phyloP scores from a whole-genome alignment of 2,797 vertebrate genomes.

The Ibycter americanus region DNA sequence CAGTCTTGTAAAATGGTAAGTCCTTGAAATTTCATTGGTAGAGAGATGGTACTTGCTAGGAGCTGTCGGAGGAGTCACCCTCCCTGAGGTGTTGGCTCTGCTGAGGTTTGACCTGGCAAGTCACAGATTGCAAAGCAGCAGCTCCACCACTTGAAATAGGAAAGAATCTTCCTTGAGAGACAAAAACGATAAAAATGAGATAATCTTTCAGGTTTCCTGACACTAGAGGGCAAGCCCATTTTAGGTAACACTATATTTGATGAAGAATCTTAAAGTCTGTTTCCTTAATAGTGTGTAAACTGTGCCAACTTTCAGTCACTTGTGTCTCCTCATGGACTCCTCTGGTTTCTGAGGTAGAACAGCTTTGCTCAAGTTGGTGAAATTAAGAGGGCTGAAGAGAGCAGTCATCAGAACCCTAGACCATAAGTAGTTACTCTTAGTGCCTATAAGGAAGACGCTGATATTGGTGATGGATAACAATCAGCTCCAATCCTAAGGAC shows the following conservation, averaged over 20 bases:
- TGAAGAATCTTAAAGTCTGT: neutral
- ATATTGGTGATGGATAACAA: neutral
- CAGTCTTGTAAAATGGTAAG: neutral
- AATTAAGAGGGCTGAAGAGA: neutral
- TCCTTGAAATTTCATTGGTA: neutral
- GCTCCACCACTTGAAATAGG: conserved; percentile 38
- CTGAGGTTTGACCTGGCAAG: neutral
- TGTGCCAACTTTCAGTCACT: neutral
- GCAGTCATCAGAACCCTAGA: neutral
- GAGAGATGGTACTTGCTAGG: neutral
- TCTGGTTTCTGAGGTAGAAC: neutral
- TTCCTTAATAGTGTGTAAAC: neutral
- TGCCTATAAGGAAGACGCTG: neutral
- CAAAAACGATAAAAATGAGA: neutral
- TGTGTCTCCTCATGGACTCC: neutral
- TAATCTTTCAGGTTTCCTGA: conserved; percentile 37
- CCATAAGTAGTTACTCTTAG: neutral
- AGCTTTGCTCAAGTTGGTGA: neutral
- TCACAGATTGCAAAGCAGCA: conserved; percentile 21
- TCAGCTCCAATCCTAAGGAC: neutral
- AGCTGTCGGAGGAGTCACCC: neutral
- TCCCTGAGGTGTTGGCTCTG: neutral
- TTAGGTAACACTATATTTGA: neutral
- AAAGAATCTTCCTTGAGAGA: neutral
- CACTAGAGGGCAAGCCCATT: conserved; percentile 63